phyloP scores from a whole-genome alignment of 2,888 invertebrate genomes.

The Toxonevra muliebris region DNA sequence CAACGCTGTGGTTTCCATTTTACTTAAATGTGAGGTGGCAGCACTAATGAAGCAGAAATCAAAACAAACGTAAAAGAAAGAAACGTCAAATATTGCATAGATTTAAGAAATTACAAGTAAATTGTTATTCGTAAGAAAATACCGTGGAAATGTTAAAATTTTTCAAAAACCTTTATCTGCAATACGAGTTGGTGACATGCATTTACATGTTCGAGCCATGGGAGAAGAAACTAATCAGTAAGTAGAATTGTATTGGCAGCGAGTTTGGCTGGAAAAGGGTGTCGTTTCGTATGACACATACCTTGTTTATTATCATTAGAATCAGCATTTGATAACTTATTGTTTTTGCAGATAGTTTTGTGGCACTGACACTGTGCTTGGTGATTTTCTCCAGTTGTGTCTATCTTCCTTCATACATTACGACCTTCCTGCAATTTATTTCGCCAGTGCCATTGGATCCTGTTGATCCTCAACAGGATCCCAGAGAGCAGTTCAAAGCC shows the following conservation, averaged over 20 bases:
- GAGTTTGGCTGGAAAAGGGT: background rate
- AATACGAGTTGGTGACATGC: constrained; percentile 66
- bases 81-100: background rate
- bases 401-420: constrained; percentile 69
- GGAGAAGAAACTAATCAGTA: constrained; percentile 66
- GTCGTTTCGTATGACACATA: background rate
- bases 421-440: constrained; percentile 56
- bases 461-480: background rate
- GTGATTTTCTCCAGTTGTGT: constrained; percentile 69
- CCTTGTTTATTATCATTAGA: background rate
- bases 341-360: constrained; percentile 64
- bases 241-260: constrained; percentile 18
- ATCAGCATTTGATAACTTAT: background rate
- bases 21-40: no score
- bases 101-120: background rate
- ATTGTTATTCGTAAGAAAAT: background rate
- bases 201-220: constrained; percentile 67
- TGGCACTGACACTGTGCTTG: constrained; percentile 66
- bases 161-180: constrained; percentile 57
- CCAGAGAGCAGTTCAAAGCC: background rate
- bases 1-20: background rate
- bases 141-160: constrained; percentile 37
- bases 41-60: background rate
- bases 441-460: constrained; percentile 47
- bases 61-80: background rate